Evolutionary conservation across 2,113 vertebrate genomes (phyloP), one percentile per base, ranked within the genome.

Genomic region (Oryzias melastigma): DNA sequence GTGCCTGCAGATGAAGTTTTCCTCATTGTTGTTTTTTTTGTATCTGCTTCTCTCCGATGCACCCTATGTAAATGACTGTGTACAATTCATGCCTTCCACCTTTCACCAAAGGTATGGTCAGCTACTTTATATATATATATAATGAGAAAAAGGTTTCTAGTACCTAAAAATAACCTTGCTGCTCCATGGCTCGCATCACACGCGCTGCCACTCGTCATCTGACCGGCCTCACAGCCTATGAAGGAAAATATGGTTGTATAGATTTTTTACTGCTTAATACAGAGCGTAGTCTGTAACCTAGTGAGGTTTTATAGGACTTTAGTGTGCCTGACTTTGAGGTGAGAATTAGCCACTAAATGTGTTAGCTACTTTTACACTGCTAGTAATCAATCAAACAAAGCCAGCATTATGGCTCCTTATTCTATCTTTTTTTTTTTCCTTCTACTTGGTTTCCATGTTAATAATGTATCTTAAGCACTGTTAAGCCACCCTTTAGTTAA

Each of bases 281-380:
- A 74, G 62, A 76, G 51, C 61, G 17, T 74, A 72, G 61, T 76
- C 68, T 83, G 70, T 81, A 44, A 65, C 79, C 62, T 74, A 72
- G 61, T 53, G 41, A 69, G 35, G 68, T 58, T 79, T 71, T 68
- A 70, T 59, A 57, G 68, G 68, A 73, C 54, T 69, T 75, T 63
- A 65, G 60, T 76, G 62, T 78, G 78, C 58, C 59, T 71, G 77
- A 65, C 74, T 85, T 85, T 79, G 62, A 84, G 78, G 78, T 71
- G 76, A 86, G 73, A 85, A 82, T 85, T 85, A 84, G 85, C 86
- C 87, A 87, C 87, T 90, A 89, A 83, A 82, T 83, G 82, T 78
- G 61, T 84, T 82, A 82, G 80, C 72, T 80, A 71, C 66, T 80
- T 82, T 81, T 81, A 81, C 73, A 82, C 80, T 73, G 83, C 82